Evolutionary conservation across 2,113 vertebrate genomes (phyloP), one percentile per base, ranked within the genome.

Genomic region (Microtus richardsoni): DNA sequence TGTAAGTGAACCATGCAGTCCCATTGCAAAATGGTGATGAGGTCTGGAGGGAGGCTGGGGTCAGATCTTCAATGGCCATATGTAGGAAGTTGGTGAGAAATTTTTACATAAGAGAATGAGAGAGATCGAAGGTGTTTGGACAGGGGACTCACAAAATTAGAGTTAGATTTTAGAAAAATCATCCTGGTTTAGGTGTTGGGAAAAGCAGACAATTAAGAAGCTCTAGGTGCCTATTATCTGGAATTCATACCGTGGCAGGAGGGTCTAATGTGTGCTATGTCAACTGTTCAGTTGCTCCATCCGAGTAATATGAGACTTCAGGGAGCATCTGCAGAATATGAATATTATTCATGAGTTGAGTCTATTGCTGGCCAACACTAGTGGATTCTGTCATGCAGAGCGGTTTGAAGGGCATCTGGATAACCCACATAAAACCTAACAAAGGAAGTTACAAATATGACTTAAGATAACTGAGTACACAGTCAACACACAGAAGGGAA

Each of bases 91-190:
- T 36, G 11, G 17, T 66, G 44, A 78, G 47, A 52, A 36, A 16
- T 68, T 77, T 36, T 7, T 70, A 33, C 78, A 12, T 60, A 13
- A 82, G 28, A 92, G 41, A 74, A 0, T 60, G 44, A 82, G 41
- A 79, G 64, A 75, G 47, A 10, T 0, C 22, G 22, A 82, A 93
- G 22, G 33, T 28, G 73, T 95, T 91, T 91, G 80, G 49, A 13
- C 14, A 73, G 62, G 39, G 5, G 30, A 44, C 7, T 83, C 83
- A 92, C 14, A 93, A 83, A 88, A 73, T 85, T 2, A 84, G 17
- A 39, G 44, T 66, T 85, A 12, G n/a, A 49, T 73, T 91, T 95
- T n/a, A 85, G 78, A 58, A 75, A 75, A 68, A 52, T 74, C 84
- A 79, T 33, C n/a, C 75, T 47, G 14, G 11, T 49, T 90, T 75